phyloP scores from a whole-genome alignment of 2,797 vertebrate genomes.

The Pangasius djambal region DNA sequence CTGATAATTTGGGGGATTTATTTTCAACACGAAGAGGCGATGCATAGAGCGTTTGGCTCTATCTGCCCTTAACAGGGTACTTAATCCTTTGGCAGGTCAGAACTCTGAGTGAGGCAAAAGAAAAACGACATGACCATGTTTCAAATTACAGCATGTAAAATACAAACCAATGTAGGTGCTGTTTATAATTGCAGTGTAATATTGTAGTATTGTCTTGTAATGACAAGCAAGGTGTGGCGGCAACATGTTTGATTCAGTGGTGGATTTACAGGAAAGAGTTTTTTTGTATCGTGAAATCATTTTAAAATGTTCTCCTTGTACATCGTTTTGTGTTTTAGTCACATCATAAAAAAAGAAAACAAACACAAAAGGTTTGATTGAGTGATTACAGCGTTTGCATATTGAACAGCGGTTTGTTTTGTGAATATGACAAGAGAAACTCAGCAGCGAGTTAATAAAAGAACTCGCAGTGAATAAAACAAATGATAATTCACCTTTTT shows the following conservation, averaged over 20 bases:
- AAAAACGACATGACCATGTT: neutral
- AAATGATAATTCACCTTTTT: neutral
- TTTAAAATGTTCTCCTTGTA: neutral
- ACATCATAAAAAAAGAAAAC: neutral
- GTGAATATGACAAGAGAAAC: neutral
- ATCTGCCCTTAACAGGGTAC: neutral
- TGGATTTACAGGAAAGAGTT: neutral
- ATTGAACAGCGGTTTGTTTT: neutral
- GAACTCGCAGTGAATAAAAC: neutral
- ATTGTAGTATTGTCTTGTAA: neutral
- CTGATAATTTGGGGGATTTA: neutral
- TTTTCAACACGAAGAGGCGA: neutral
- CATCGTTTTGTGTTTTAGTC: neutral
- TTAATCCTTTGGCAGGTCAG: neutral
- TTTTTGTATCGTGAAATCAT: neutral
- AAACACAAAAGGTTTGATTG: constrained; percentile 19
- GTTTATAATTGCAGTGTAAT: neutral
- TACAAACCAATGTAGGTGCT: neutral
- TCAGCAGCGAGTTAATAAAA: neutral
- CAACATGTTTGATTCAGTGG: neutral
- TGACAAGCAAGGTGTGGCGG: neutral
- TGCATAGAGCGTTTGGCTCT: neutral
- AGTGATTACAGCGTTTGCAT: constrained; percentile 16
- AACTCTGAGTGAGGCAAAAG: neutral
- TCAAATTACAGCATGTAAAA: neutral